Conservation (phyloP, 2,888 invertebrate genomes). For the Byasa hedistus region DNA sequence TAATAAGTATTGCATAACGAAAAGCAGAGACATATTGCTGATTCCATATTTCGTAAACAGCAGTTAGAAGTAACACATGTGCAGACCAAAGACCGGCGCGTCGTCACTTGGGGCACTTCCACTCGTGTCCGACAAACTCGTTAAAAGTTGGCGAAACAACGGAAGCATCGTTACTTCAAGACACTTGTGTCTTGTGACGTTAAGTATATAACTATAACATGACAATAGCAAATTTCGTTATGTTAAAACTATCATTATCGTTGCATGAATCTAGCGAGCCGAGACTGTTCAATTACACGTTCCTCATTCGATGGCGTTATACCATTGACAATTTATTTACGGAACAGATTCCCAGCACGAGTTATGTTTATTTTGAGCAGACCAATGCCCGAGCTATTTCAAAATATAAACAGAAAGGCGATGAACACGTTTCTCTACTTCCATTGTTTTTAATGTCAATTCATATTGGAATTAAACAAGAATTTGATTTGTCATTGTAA, state of each 20-base stretch:
- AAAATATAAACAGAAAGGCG: not conserved
- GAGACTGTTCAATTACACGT: not conserved
- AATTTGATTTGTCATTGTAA: not conserved
- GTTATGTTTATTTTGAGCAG: not conserved
- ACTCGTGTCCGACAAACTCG: conserved; percentile 77
- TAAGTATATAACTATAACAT: conserved; percentile 75
- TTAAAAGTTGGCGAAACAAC: conserved; percentile 77
- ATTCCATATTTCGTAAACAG: conserved; percentile 40
- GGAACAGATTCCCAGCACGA: not conserved
- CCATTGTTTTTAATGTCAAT: not conserved
- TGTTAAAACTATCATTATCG: conserved; percentile 61
- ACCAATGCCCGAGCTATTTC: not conserved
- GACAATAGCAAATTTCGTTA: conserved; percentile 47
- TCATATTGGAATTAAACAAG: not conserved
- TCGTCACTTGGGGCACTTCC: conserved; percentile 49
- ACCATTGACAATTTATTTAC: not conserved
- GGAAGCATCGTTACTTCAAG: conserved; percentile 65
- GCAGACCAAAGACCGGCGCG: conserved; percentile 42
- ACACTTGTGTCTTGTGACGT: conserved; percentile 72
- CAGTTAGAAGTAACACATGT: conserved; percentile 48
- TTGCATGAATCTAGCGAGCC: not conserved
- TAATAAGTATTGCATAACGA: not conserved
- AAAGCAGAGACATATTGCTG: not conserved
- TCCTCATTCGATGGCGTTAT: not conserved
- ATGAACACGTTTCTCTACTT: not conserved